Base-by-base conservation (phyloP, 2,888 invertebrate species). In the Xanthostigma xanthostigma region DNA sequence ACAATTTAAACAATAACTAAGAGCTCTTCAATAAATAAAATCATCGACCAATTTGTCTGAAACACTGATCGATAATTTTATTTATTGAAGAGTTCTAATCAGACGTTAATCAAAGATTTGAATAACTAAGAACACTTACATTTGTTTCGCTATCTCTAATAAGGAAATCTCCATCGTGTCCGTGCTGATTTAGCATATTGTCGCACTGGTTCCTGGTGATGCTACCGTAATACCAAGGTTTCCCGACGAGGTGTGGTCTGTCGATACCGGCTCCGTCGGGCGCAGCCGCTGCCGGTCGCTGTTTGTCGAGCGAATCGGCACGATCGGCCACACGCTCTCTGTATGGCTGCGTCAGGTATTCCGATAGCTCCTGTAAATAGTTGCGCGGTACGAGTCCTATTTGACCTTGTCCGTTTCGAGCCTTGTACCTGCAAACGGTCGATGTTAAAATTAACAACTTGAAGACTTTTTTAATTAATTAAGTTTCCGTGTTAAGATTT, bases 101-200 rank as follows among this genome's bases (percentile, higher is more conserved):
- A n/a, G n/a, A n/a, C n/a, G n/a, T n/a, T n/a, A n/a, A n/a, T n/a
- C n/a, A n/a, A n/a, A n/a, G n/a, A n/a, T n/a, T n/a, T n/a, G n/a
- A n/a, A n/a, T n/a, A n/a, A n/a, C n/a, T 3, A 35, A 49, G 8
- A 13, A 41, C 49, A 76, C 87, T 84, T 69, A 96, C 97, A 72
- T 96, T 97, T 60, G 97, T 96, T 78, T 98, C 98, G 65, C 94
- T 95, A 73, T 97, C 97, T 59, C 98, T 75, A 62, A 99, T 94
- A 63, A 99, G 83, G 75, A 94, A 99, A 73, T 98, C 97, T 10
- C 98, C 98, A 70, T 97, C 93, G 64, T 89, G 87, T 13, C 94
- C 98, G 67, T 89, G 87, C 65, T 90, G 87, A 73, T 91, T 92
- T 64, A 98, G 80, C 66, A 97, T 76, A 60, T 84, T 83, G 73